Evolutionary conservation across 2,113 vertebrate species (phyloP).

Genomic region (Canis aureus): DNA sequence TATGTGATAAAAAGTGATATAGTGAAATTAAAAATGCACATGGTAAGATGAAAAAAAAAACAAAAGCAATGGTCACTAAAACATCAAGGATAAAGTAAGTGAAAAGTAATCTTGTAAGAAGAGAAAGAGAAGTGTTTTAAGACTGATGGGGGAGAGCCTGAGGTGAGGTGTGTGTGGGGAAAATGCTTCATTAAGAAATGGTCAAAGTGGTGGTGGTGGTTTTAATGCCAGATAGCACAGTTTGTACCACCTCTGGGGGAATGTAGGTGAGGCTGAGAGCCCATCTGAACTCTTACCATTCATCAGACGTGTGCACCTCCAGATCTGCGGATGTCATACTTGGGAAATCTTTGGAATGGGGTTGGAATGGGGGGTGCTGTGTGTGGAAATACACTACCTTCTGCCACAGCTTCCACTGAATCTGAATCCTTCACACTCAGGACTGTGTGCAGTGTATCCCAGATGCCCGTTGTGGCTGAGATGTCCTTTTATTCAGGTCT

Average conservation of each 20-base stretch:
- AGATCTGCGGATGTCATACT: background rate
- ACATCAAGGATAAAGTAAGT: background rate
- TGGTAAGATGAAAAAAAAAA: background rate
- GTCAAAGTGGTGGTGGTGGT: background rate
- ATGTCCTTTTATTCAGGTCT: background rate
- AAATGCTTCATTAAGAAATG: background rate
- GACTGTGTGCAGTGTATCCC: background rate
- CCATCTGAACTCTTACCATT: background rate
- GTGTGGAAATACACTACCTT: rapidly evolving
- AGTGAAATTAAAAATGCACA: slow-evolving; percentile 37
- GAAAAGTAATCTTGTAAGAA: background rate
- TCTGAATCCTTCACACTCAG: background rate
- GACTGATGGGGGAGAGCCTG: background rate
- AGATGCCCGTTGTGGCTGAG: background rate
- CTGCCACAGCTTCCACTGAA: rapidly evolving
- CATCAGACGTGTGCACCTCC: background rate
- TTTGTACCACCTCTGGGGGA: background rate
- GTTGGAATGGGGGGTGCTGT: background rate
- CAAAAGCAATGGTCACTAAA: background rate
- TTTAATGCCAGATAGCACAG: background rate
- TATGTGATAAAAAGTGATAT: slow-evolving; percentile 29
- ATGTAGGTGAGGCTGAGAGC: background rate
- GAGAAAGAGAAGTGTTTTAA: background rate
- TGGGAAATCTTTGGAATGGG: background rate
- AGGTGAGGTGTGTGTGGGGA: background rate